Conservation (phyloP, 2,797 vertebrate genomes). For the Cottoperca gobio region DNA sequence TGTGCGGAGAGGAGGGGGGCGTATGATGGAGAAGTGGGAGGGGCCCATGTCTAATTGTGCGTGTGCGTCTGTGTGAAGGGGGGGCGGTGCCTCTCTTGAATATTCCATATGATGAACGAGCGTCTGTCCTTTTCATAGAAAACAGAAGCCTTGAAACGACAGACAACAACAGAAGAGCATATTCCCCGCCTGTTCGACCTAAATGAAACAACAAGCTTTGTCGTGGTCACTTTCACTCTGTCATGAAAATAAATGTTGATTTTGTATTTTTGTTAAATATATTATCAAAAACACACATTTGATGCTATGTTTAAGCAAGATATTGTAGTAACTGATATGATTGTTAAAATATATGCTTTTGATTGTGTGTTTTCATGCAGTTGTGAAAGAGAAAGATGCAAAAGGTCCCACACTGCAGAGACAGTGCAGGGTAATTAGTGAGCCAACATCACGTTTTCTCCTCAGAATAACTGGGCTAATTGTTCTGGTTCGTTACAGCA, state of each 20-base stretch:
- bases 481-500: conserved; percentile 65
- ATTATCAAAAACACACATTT: conserved; percentile 20
- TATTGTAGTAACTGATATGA: conserved; percentile 25
- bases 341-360: not conserved
- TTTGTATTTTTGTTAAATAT: not conserved
- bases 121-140: conserved; percentile 68
- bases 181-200: conserved; percentile 31
- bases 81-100: conserved; percentile 63
- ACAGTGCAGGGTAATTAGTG: conserved; percentile 56
- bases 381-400: conserved; percentile 36
- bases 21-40: conserved; percentile 64
- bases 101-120: conserved; percentile 82
- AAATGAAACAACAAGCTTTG: conserved; percentile 37
- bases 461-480: conserved; percentile 70
- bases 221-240: conserved; percentile 14
- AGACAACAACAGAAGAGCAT: conserved; percentile 46
- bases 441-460: conserved; percentile 65
- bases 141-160: conserved; percentile 59
- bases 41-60: conserved; percentile 70
- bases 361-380: conserved; percentile 7
- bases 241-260: not conserved
- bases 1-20: conserved; percentile 51
- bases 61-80: conserved; percentile 51
- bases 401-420: conserved; percentile 37
- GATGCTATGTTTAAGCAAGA: conserved; percentile 30